These are phyloP conservation scores for Nebria brevicollis DNA, from an alignment of 2,888 invertebrate species.

Conservation along the genomic window DNA sequence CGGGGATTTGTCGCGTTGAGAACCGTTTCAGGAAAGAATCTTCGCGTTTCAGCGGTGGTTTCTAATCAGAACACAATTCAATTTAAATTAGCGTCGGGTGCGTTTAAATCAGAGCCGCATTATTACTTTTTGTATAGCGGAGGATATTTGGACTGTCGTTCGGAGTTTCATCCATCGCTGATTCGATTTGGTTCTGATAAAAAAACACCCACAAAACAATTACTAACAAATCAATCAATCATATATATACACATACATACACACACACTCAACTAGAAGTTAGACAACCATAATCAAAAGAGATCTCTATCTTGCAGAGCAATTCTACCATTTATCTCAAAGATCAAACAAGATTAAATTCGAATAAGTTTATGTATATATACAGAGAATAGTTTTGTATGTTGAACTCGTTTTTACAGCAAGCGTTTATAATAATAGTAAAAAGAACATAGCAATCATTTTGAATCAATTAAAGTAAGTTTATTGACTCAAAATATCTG, in stretches of 20 bases:
- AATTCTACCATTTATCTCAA: background rate
- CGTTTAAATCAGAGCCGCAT: background rate
- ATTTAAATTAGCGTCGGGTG: no score
- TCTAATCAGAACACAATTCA: constrained; percentile 58
- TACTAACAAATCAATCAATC: constrained; percentile 3
- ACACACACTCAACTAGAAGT: background rate
- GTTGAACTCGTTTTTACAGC: background rate
- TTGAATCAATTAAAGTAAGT: no score
- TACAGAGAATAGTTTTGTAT: background rate
- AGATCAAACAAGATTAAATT: background rate
- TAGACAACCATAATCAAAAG: background rate
- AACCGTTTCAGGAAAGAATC: constrained; percentile 94
- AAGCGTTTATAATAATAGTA: background rate
- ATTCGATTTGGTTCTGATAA: constrained; percentile 86
- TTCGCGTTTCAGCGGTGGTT: constrained; percentile 89
- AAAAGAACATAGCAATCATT: background rate
- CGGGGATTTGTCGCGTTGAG: constrained; percentile 90
- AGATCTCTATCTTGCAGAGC: background rate
- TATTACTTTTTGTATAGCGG: constrained; percentile 81
- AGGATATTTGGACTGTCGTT: constrained; percentile 91
- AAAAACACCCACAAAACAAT: constrained; percentile 37
- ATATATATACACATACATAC: background rate
- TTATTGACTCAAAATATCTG: no score
- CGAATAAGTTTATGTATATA: background rate
- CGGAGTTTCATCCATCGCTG: constrained; percentile 96